Conservation (phyloP, 2,113 vertebrate species). For the Vanacampus margaritifer region DNA sequence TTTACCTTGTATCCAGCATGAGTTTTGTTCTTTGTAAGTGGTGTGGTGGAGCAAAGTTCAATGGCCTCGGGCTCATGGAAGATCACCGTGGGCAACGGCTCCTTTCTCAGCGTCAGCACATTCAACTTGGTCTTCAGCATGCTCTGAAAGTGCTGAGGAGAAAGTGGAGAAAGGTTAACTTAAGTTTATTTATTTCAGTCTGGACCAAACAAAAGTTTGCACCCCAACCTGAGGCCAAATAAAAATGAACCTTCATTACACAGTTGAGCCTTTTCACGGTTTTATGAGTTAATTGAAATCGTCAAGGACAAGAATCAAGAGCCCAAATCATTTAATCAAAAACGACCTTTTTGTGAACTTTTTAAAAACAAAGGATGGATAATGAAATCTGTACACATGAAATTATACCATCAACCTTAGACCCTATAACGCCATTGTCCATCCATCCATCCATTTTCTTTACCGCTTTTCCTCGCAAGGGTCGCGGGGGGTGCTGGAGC, state of each 20-base stretch:
- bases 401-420: background rate
- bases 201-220: background rate
- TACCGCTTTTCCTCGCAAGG: too few species aligned
- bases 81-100: conserved; percentile 92
- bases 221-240: background rate
- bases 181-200: conserved; percentile 12
- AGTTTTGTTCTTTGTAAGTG: conserved; percentile 82
- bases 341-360: too few species aligned
- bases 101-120: conserved; percentile 94
- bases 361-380: too few species aligned
- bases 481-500: too few species aligned
- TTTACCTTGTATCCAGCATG: conserved; percentile 93
- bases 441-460: too few species aligned
- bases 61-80: conserved; percentile 97
- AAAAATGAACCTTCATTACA: background rate
- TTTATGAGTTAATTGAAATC: background rate
- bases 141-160: conserved; percentile 93
- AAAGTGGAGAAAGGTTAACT: conserved; percentile 13
- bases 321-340: background rate
- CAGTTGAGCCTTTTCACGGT: background rate
- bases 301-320: background rate
- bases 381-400: background rate
- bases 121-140: conserved; percentile 98
- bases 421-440: too few species aligned
- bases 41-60: conserved; percentile 90